Base-by-base conservation (phyloP, 2,888 invertebrate genomes). In the Euphydryas editha region DNA sequence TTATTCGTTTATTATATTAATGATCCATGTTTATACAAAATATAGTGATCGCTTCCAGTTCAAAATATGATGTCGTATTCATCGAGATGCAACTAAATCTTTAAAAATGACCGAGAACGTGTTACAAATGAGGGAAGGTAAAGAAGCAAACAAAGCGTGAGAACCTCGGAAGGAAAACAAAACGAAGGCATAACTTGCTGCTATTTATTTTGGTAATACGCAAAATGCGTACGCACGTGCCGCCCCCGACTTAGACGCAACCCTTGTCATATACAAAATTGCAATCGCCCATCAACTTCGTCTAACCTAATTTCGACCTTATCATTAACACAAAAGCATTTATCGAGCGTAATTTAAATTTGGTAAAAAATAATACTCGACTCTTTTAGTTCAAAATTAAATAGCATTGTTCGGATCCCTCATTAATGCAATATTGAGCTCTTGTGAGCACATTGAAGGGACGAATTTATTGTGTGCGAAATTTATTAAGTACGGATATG, bases 201-300 rank as follows among this genome's bases (percentile, higher is more conserved):
- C 79, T 89, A 90, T 91, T 92, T 92, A 90, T 92, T 91, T 90
- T 84, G 89, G 87, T 87, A 88, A 88, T 88, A 88, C 88, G 83
- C 89, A 87, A 88, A 88, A 89, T 88, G 87, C 86, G 83, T 76
- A 81, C 81, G 86, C 91, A 92, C 91, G 91, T 88, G 90, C 85
- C 86, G 67, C 80, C 81, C 82, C 80, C 81, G 73, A 76, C 78
- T 77, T 73, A 74, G 80, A 71, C 65, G 65, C 76, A 74, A 78
- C 81, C 82, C 82, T 77, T 77, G 73, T 74, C 75, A 73, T 73
- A 74, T 71, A 66, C 64, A 68, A 69, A 70, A 70, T 70, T 68
- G 67, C 70, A 69, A 72, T 66, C 59, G 37, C 66, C 46, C 59
- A 65, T 61, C 56, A 51, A 66, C 30, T 60, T 30, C 71, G 62